Evolutionary conservation across 2,888 invertebrate species (phyloP), one percentile per base, ranked within the genome.

Genomic region (Creontiades dilutus): DNA sequence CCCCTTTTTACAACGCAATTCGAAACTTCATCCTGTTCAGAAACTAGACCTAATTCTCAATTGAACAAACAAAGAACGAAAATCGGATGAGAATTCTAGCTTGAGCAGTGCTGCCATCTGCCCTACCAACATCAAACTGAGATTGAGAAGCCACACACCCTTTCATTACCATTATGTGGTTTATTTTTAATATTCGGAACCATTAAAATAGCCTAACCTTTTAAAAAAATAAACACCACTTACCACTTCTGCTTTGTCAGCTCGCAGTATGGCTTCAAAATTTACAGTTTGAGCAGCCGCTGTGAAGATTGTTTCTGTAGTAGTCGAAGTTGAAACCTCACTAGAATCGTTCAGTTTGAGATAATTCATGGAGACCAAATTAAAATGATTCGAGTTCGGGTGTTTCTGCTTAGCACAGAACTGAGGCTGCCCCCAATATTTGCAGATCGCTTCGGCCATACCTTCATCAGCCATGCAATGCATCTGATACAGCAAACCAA

Each of bases 241-340:
- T 9, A 88, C 88, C 88, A 88, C 19, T 80, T 88, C 88, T 13
- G 28, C 23, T 23, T 93, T 93, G 0, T 93, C 92, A 0, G 94
- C 91, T 0, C 90, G 90, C 0, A 94, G 91, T 0, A 92, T 92
- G n/a, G 93, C 94, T 2, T 92, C 93, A 90, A 94, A 94, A 0
- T 93, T 93, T 0, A 94, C 92, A 87, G 93, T 93, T 0, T 92
- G 90, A 0, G 94, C 94, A 23, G 94, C 93, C 0, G 92, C 91
- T 5, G 92, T 92, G 0, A 93, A 93, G 0, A 92, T 87, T 13
- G 1, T 47, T 9, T 23, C 48, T 0, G 78, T 13, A 3, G 82
- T 48, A 52, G 47, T 13, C 13, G 68, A 68, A 5, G 23, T 27
- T 9, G 68, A 5, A 19, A 23, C 2, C 19, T 61, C 19, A 4